phyloP scores from a whole-genome alignment of 2,888 invertebrate species.

The Trypoxylon attenuatum region DNA sequence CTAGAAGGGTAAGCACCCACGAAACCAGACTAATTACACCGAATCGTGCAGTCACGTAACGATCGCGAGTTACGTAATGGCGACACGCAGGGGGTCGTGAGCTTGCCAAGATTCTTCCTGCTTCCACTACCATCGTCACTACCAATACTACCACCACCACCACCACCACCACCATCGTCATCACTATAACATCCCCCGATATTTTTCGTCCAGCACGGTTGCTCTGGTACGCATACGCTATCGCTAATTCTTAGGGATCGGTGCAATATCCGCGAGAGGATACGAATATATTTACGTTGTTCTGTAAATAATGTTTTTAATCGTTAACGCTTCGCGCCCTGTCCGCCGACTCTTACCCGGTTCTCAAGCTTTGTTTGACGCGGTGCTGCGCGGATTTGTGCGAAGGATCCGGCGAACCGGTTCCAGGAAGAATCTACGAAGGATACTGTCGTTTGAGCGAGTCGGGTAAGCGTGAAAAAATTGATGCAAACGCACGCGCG shows the following conservation, averaged over 20 bases:
- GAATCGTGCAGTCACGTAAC: constrained; percentile 8
- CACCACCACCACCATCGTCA: no score
- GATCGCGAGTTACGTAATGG: constrained; percentile 6
- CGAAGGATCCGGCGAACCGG: neutral
- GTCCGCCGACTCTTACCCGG: constrained; percentile 15
- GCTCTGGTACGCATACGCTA: neutral
- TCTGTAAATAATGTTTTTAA: constrained; percentile 42
- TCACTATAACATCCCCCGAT: constrained; percentile 3
- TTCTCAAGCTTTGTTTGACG: constrained; percentile 4
- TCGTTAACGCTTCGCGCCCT: constrained; percentile 29
- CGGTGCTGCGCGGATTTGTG: constrained; percentile 1
- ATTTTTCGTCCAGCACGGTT: constrained; percentile 2
- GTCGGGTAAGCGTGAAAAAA: no score
- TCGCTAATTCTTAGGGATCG: constrained; percentile 7
- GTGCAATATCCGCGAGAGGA: constrained; percentile 1
- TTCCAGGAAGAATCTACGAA: no score
- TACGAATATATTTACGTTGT: constrained; percentile 1
- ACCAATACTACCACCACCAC: no score
- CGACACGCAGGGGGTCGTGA: constrained; percentile 38
- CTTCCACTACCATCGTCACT: constrained; percentile 1
- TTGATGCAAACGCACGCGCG: neutral
- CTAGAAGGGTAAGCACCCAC: constrained; percentile 9
- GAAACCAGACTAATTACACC: neutral
- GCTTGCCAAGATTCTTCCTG: constrained; percentile 52
- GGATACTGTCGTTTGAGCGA: no score